phyloP scores from a whole-genome alignment of 2,797 vertebrate genomes.

The Coluber constrictor region DNA sequence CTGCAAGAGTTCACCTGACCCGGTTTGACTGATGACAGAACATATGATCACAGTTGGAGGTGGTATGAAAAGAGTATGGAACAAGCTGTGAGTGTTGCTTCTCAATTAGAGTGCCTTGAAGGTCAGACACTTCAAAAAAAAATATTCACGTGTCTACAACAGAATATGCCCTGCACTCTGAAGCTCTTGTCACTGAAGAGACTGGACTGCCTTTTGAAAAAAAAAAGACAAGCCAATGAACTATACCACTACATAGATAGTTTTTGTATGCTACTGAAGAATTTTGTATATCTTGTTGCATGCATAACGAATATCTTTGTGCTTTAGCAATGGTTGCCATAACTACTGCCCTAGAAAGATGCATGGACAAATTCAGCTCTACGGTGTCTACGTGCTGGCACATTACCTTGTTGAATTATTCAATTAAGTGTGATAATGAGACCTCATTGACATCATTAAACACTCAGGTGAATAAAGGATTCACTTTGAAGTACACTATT shows the following conservation, averaged over 20 bases:
- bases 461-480: slow-evolving; percentile 66
- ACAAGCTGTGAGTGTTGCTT: slow-evolving; percentile 29
- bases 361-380: slow-evolving; percentile 55
- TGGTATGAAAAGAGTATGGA: background rate
- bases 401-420: slow-evolving; percentile 69
- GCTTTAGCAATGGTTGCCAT: slow-evolving; percentile 45
- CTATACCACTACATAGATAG: slow-evolving; percentile 36
- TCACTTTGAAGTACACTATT: slow-evolving; percentile 67
- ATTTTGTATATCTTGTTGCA: slow-evolving; percentile 32
- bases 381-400: slow-evolving; percentile 46
- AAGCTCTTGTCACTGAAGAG: slow-evolving; percentile 19
- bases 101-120: slow-evolving; percentile 41
- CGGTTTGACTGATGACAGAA: slow-evolving; percentile 14
- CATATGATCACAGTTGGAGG: slow-evolving; percentile 25
- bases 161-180: slow-evolving; percentile 38
- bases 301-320: slow-evolving; percentile 28
- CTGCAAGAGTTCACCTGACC: slow-evolving; percentile 32
- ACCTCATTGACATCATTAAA: slow-evolving; percentile 63
- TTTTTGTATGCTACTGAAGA: slow-evolving; percentile 38
- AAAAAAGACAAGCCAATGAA: slow-evolving; percentile 25
- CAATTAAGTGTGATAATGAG: slow-evolving; percentile 66
- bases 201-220: background rate
- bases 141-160: slow-evolving; percentile 22
- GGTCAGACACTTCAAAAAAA: slow-evolving; percentile 14
- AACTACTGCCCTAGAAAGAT: slow-evolving; percentile 52